Evolutionary conservation across 2,113 vertebrate genomes (phyloP), one percentile per base, ranked within the genome.

Genomic region (Pseudorectes ferrugineus): DNA sequence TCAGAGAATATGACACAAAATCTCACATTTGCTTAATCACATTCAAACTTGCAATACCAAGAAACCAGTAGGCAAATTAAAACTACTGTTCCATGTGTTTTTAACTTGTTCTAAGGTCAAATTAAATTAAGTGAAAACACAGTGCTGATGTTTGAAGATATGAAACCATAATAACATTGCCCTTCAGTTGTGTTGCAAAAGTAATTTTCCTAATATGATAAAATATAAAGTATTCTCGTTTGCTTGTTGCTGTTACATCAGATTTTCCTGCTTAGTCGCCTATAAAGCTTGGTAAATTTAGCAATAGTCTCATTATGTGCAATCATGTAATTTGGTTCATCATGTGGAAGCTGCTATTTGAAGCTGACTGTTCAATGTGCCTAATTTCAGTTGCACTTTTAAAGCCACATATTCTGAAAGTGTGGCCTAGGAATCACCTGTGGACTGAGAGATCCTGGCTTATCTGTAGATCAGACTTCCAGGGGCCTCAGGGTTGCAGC

Each of bases 291-390:
- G 28, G 67, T 52, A 82, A 95, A 93, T 91, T 89, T 94, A 97
- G 82, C 63, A 77, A 25, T 59, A 48, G 57, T 24, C 68, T 84
- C 78, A 93, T 94, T 95, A 76, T 68, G n/a, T 87, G 74, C 76
- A 93, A 70, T 91, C 89, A 89, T 75, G 49, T 77, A 75, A 80
- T 95, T 93, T 88, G 46, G 78, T 95, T 95, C 92, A 76, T 93
- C 73, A 29, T 92, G 88, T 80, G 57, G 83, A 78, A 89, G 66
- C 87, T 85, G 57, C 83, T 94, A 43, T 85, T 71, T 77, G 92
- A 94, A 93, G 40, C 65, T 70, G 48, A 33, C 58, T 79, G 33
- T 66, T 84, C 1, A 1, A 67, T 79, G 74, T 92, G 43, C 40
- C 33, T 91, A 58, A 94, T 94, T 93, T 81, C 57, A 87, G 90